phyloP scores from a whole-genome alignment of 2,113 vertebrate genomes.

The Mus spicilegus region DNA sequence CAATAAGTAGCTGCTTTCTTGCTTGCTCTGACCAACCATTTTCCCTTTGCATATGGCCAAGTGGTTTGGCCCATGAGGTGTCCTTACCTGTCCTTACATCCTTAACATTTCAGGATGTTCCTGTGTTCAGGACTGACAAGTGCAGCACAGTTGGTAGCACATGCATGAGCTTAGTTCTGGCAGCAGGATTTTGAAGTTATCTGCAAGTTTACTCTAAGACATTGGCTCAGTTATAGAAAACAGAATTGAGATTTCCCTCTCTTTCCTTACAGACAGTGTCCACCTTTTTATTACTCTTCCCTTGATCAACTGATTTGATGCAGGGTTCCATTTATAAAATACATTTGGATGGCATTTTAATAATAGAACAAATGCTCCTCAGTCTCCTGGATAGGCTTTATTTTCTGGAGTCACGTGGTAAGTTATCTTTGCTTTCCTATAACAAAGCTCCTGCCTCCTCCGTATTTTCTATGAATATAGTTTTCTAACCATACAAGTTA shows the following conservation, averaged over 20 bases:
- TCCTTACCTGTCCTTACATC: not conserved
- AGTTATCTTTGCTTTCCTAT: slow-evolving; percentile 61
- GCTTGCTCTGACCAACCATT: not conserved
- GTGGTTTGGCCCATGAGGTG: not conserved
- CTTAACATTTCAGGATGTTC: not conserved
- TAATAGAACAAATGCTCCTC: not conserved
- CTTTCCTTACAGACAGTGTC: slow-evolving; percentile 45
- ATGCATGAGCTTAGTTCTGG: slow-evolving; percentile 33
- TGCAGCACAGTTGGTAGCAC: not conserved
- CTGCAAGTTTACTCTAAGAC: not conserved
- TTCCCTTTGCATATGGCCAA: not conserved
- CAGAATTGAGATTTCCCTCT: not conserved
- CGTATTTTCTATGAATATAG: slow-evolving; percentile 14
- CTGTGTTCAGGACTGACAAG: slow-evolving; percentile 40
- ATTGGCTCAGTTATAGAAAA: slow-evolving; percentile 53
- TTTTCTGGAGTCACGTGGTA: not conserved
- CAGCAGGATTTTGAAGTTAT: slow-evolving; percentile 35
- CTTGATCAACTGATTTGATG: slow-evolving; percentile 68
- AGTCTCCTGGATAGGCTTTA: slow-evolving; percentile 33
- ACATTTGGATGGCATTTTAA: slow-evolving; percentile 32
- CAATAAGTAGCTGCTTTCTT: slow-evolving; percentile 21
- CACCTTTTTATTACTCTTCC: not conserved
- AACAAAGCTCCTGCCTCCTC: not conserved
- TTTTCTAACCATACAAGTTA: slow-evolving; percentile 38
- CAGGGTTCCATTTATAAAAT: slow-evolving; percentile 64